Base-by-base conservation (phyloP, 2,888 invertebrate species). In the Iselma pallidipennis region DNA sequence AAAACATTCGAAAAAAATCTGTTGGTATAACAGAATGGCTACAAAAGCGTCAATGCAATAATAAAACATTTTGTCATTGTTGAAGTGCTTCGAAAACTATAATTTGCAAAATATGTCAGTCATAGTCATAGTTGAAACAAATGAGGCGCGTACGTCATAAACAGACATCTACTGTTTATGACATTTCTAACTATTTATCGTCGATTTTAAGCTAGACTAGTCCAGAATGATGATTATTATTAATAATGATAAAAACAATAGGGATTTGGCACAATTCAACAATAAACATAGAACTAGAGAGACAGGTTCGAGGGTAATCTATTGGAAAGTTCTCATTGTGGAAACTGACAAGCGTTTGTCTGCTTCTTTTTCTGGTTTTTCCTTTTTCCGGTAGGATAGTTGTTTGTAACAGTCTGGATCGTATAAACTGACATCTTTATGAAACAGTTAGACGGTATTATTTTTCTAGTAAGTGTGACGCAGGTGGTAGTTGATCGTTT, bases 151-250 rank as follows among this genome's bases (percentile, higher is more conserved):
- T 58, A 63, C 67, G 69, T 68, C 71, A 69, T 53, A 57, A 56
- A 57, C 70, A 72, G 60, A 63, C 63, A 58, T 66, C 67, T 68
- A 69, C 71, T 71, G 69, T 69, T 65, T 33, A 16, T 50, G 62
- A 65, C 59, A 64, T 57, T 45, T n/a, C 33, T 45, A 65, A 66
- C 71, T 71, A 71, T 73, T 73, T 71, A 71, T 73, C 68, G 69
- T 69, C 61, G 60, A 67, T 65, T 70, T 63, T 56, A 67, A 73
- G 69, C 12, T 45, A 12, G n/a, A 45, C 12, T 23, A 45, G 12
- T 23, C 45, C 45, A 12, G 12, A 23, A 45, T 23, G 23, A 45
- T 45, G 12, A 28, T 28, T 7, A 45, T 23, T 23, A 45, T 23
- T n/a, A n/a, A n/a, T n/a, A n/a, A n/a, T n/a, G n/a, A n/a, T n/a